Evolutionary conservation across 2,888 invertebrate genomes (phyloP), one percentile per base, ranked within the genome.

Genomic region (Oligia latruncula): DNA sequence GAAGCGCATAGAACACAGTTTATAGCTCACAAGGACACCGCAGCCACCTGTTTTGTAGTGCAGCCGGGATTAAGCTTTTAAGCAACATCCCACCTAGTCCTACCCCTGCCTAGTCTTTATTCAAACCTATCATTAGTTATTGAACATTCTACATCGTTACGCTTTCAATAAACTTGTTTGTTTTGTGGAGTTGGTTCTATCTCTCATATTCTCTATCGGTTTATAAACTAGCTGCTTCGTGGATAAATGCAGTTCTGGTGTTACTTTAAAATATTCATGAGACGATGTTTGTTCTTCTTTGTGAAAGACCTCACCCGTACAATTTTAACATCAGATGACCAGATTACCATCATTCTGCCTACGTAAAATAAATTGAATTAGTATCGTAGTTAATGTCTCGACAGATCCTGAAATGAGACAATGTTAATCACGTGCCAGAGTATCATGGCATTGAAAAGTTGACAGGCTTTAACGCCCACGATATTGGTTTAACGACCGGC

Each of bases 1-100:
- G 92, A 89, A 91, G 91, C 91, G 92, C 93, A 92, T 91, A 90
- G 90, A 90, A 91, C 90, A 90, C 89, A 91, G 90, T 93, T 93
- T 94, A 92, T 91, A 89, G 91, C 90, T 90, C 75, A 90, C 90
- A 89, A 90, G 90, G 89, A 91, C 91, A 91, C 92, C 92, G 89
- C 91, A 89, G 91, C 91, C 93, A 94, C 93, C 93, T 94, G 94
- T 90, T 88, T 87, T 87, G 79, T 55, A 71, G 71, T 75, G 76
- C 86, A 87, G 74, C 84, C 70, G 58, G 65, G 66, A 64, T 78
- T 76, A 84, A 84, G 86, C 89, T 89, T 86, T 88, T 89, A 87
- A 87, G 83, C 84, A 82, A 84, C 87, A 80, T 82, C 85, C 81
- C 80, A 64, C 78, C 78, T 58, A n/a, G 58, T 58, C n/a, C 23